phyloP scores from a whole-genome alignment of 2,888 invertebrate species.

The Drosophila barbarae region DNA sequence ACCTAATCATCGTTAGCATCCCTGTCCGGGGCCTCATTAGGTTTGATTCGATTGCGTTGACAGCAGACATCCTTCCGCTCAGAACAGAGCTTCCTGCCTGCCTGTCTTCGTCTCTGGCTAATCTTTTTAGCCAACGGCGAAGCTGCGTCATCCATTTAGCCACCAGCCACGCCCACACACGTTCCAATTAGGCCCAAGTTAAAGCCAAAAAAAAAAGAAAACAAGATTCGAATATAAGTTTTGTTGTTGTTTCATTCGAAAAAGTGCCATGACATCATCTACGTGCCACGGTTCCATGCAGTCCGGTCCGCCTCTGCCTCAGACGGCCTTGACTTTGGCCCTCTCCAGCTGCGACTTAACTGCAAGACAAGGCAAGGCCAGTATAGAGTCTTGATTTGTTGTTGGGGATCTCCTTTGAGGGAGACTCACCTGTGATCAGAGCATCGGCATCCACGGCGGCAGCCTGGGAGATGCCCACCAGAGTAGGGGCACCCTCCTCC shows the following conservation, averaged over 20 bases:
- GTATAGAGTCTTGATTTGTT: not conserved
- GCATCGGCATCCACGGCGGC: conserved; percentile 73
- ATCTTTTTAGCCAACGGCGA: conserved; percentile 1
- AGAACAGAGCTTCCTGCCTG: conserved; percentile 28
- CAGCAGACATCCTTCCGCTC: conserved; percentile 37
- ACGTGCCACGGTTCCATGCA: not conserved
- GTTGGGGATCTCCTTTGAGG: too few relatives aligned
- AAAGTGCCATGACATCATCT: conserved; percentile 38
- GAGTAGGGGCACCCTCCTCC: conserved; percentile 20
- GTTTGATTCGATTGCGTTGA: conserved; percentile 52
- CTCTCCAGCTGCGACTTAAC: conserved; percentile 76
- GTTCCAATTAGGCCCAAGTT: conserved; percentile 23
- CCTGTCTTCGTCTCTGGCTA: not conserved
- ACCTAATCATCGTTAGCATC: conserved; percentile 7
- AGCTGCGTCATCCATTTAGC: conserved; percentile 31
- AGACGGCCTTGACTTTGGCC: conserved; percentile 76
- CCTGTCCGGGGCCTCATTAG: conserved; percentile 18
- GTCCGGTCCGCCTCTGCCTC: conserved; percentile 17
- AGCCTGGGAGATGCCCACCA: conserved; percentile 30
- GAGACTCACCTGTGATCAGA: conserved; percentile 76
- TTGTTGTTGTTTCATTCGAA: conserved; percentile 15
- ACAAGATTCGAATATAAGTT: conserved; percentile 29
- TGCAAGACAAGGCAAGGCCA: conserved; percentile 46
- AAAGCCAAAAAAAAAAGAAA: conserved; percentile 20
- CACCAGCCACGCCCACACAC: conserved; percentile 18